Conservation (phyloP, 2,113 vertebrate genomes). For the Phycodurus eques region DNA sequence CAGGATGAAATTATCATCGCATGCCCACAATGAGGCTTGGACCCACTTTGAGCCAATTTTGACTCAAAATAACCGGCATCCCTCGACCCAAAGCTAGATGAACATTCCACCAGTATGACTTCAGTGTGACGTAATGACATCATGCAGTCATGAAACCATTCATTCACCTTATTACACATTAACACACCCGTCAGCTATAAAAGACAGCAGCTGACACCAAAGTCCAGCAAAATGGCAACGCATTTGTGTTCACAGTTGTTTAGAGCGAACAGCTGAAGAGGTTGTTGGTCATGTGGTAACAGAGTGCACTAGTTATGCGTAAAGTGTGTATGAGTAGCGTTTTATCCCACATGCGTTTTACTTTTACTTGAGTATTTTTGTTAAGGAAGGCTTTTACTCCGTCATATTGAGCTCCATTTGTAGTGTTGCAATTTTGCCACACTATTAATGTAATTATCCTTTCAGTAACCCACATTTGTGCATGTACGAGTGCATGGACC, state of each 20-base stretch:
- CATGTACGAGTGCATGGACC: too few relatives aligned
- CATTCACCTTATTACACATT: constrained; percentile 27
- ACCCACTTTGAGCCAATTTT: not conserved
- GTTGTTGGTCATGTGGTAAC: too few relatives aligned
- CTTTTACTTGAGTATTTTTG: too few relatives aligned
- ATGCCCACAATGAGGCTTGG: not conserved
- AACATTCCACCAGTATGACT: not conserved
- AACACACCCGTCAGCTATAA: constrained; percentile 49
- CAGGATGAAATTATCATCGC: not conserved
- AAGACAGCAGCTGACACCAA: constrained; percentile 11
- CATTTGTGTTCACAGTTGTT: not conserved
- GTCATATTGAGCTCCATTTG: too few relatives aligned
- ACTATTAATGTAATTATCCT: too few relatives aligned
- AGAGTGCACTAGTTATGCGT: too few relatives aligned
- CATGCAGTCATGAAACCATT: constrained; percentile 28
- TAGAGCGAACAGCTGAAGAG: not conserved
- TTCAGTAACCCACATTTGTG: too few relatives aligned
- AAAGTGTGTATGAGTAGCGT: too few relatives aligned
- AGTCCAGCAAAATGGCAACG: not conserved
- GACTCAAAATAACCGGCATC: not conserved
- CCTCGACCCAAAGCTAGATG: not conserved
- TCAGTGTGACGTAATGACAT: not conserved
- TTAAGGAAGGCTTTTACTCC: too few relatives aligned
- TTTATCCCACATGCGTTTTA: too few relatives aligned
- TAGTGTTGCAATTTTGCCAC: too few relatives aligned